Conservation (phyloP, 1,140 invertebrate genomes). For the Drosophila bipectinata region DNA sequence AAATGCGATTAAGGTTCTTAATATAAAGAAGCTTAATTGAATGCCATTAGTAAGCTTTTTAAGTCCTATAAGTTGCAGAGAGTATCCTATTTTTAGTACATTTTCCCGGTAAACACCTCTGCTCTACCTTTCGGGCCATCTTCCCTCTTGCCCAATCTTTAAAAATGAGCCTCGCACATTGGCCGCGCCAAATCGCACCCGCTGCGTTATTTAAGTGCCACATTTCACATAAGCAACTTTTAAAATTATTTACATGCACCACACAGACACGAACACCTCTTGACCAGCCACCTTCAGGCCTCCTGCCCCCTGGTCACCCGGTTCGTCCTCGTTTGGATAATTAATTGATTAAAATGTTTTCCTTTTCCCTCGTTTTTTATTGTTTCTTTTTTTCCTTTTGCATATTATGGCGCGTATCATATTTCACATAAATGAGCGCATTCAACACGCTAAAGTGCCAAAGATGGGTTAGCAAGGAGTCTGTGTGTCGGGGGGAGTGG, state of each 20-base stretch:
- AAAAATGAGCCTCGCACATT: constrained; percentile 4
- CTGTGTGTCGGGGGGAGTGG: background rate
- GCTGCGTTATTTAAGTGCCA: constrained; percentile 79
- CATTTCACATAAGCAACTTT: constrained; percentile 80
- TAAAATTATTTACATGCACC: constrained; percentile 76
- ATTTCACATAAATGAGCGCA: constrained; percentile 83
- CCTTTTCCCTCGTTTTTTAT: constrained; percentile 16
- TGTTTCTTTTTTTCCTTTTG: constrained; percentile 47
- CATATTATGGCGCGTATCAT: constrained; percentile 79
- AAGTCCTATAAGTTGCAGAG: background rate
- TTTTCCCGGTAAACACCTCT: background rate
- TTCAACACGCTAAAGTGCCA: constrained; percentile 81
- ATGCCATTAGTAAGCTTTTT: constrained; percentile 19
- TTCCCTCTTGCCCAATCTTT: background rate
- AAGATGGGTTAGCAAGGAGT: constrained; percentile 55
- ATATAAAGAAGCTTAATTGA: constrained; percentile 47
- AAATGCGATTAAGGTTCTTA: constrained; percentile 53
- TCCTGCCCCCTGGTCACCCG: background rate
- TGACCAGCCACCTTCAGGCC: constrained; percentile 9
- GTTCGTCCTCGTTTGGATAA: constrained; percentile 59
- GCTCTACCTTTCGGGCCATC: background rate
- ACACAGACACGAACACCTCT: constrained; percentile 57
- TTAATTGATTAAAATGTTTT: constrained; percentile 82
- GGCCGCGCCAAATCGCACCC: constrained; percentile 44
- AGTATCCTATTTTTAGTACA: background rate